Evolutionary conservation across 2,113 vertebrate genomes (phyloP), one percentile per base, ranked within the genome.

Genomic region (Anguilla japonica): DNA sequence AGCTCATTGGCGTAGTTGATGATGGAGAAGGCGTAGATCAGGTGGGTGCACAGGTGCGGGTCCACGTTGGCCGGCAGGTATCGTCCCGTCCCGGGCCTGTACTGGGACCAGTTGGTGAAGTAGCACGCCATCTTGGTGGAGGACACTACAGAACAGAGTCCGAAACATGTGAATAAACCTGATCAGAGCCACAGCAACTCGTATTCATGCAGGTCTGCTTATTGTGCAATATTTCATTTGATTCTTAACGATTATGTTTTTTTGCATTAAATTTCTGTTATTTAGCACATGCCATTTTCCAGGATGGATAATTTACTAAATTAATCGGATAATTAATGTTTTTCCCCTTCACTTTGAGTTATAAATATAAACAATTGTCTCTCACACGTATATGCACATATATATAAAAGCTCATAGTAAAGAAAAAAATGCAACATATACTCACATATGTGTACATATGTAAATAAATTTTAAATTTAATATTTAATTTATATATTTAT

Each of bases 21-120:
- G 22, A 94, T 89, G 11, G 97, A 94, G 53, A 97, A 97, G 41
- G 96, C 96, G 0, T 97, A 97, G 84, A 97, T 94, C 86, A 98
- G 91, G 20, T 97, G 96, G 60, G 88, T 92, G 60, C 97, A 97
- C 29, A 97, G 94, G 67, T 79, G 82, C 0, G 97, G 96, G 88
- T 97, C 93, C 0, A 97, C 88, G 13, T 96, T 91, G 0, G 91
- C 89, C 0, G 96, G 96, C 26, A 91, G 87, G 90, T 83, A 96
- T 4, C 2, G 93, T 0, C 95, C 95, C 60, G n/a, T 1, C 0
- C 92, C 94, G 1, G 95, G 93, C 83, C 95, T 91, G 81, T 97
- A 96, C 91, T 97, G 97, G 89, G 95, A 94, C 97, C 96, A 97
- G 95, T 96, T 97, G 90, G 94, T 96, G 91, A 97, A 97, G 91